Evolutionary conservation across 2,888 invertebrate genomes (phyloP), one percentile per base, ranked within the genome.

Genomic region (Thysanoteuthis rhombus): DNA sequence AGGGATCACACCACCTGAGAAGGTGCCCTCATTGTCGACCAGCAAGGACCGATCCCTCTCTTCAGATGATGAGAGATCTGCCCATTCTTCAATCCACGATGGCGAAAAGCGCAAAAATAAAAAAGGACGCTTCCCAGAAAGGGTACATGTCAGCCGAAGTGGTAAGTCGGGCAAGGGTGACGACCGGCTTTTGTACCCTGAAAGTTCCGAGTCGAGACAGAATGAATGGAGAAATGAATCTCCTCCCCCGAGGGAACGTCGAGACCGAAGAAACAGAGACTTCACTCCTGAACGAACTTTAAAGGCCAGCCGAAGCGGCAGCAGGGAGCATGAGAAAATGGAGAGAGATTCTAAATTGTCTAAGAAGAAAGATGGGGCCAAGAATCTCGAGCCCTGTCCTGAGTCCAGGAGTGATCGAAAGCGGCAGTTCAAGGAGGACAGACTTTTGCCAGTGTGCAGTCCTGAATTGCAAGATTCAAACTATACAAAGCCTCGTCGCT

Each of bases 41-140:
- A 39, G 91, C 91, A 91, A 91, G 42, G 91, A 91, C 8, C 19
- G 91, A 42, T 91, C 91, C 12, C 42, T 91, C 40, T 91, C 91
- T 91, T 91, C 91, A 1, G 91, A 91, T 38, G 91, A 91, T 40
- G 92, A 52, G 42, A n/a, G 47, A 47, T 92, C 92, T 32, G 92
- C 45, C 38, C 47, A 92, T 45, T 92, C 47, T 36, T 92, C 92
- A 16, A n/a, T 92, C n/a, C 92, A 92, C 10, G 92, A 52, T 32
- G 52, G 92, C n/a, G 92, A 92, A 45, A 92, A 92, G 22, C 92
- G 92, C 42, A 92, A 92, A 92, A 52, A 47, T 38, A 92, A 92
- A 28, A 92, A 92, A 47, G 52, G 52, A 22, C 92, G 92, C 45
- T 36, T 52, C 28, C 6, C 52, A 25, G 92, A 92, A 47, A 32